A percentile compares a stretch with the other conserved stretches of the same genome.
These are phyloP conservation scores for Hyalella azteca DNA, from an alignment of 2,888 invertebrate species.

Conservation along the genomic window DNA sequence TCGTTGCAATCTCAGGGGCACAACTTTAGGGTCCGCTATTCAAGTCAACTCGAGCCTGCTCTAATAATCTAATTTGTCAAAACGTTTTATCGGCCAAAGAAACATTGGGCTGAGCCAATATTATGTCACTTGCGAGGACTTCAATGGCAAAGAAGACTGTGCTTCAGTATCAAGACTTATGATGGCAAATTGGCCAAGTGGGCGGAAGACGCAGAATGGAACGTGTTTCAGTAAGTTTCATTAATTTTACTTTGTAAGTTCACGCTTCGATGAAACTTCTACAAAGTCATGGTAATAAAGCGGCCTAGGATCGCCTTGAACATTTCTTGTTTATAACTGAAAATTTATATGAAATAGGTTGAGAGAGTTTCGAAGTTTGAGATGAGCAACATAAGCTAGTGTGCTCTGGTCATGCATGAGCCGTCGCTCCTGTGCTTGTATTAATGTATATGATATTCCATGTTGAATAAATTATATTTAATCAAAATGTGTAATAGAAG, in stretches of 20 bases:
- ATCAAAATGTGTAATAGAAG: no score
- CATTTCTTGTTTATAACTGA: no score
- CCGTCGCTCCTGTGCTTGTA: no score
- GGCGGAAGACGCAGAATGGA: background rate
- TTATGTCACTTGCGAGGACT: conserved; percentile 40
- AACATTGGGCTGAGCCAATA: conserved; percentile 55
- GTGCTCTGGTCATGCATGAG: no score
- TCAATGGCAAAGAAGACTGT: background rate
- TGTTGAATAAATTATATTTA: no score
- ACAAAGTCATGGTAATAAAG: no score
- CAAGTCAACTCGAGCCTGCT: conserved; percentile 53
- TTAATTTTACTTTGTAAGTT: background rate
- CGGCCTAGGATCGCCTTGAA: no score
- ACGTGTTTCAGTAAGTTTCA: background rate
- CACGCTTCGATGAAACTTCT: background rate
- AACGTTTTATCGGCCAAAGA: conserved; percentile 59
- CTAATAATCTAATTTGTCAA: conserved; percentile 59
- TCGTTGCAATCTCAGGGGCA: conserved; percentile 51
- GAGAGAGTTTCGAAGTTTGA: no score
- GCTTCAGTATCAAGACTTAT: background rate
- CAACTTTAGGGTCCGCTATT: conserved; percentile 50
- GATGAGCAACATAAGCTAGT: no score
- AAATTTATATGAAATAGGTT: no score
- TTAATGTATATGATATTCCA: no score
- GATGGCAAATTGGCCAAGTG: background rate